phyloP scores from a whole-genome alignment of 1,140 invertebrate species.

The Bombus waltoni region DNA sequence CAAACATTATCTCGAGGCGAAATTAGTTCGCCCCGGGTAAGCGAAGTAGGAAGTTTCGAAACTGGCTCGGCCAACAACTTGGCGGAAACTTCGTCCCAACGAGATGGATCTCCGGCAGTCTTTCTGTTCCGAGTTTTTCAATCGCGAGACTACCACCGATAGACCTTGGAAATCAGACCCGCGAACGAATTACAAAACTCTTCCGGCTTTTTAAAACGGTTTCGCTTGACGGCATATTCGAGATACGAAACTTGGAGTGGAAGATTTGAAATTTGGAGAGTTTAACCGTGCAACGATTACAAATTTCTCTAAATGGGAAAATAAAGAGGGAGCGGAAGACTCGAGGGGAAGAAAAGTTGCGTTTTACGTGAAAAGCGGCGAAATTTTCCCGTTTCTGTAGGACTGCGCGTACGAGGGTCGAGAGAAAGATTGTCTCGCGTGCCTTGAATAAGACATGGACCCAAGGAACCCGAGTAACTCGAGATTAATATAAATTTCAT shows the following conservation, averaged over 20 bases:
- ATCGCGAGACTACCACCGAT: neutral
- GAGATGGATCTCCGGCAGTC: neutral
- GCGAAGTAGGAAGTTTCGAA: slow-evolving; percentile 4
- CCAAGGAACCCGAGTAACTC: neutral
- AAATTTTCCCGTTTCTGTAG: neutral
- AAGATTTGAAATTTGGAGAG: neutral
- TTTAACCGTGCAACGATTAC: neutral
- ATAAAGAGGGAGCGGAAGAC: neutral
- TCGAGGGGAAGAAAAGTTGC: neutral
- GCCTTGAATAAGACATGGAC: slow-evolving; percentile 7
- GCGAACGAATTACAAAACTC: neutral
- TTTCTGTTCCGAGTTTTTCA: too few species aligned
- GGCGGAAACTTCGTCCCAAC: neutral
- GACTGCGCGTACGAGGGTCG: neutral
- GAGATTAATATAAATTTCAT: slow-evolving; percentile 33
- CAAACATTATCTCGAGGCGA: slow-evolving; percentile 20
- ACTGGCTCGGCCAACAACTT: neutral
- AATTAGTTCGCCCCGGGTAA: neutral
- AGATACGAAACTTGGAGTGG: neutral
- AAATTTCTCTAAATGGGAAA: neutral
- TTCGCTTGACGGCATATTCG: neutral
- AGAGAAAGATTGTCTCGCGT: slow-evolving; percentile 14
- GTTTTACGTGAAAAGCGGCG: neutral
- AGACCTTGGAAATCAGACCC: neutral
- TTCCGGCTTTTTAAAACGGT: neutral